Percentiles rank a stretch among this genome's conserved stretches.
These are phyloP conservation scores for Watsonalla binaria DNA, from an alignment of 2,888 invertebrate genomes.

Conservation along the genomic window DNA sequence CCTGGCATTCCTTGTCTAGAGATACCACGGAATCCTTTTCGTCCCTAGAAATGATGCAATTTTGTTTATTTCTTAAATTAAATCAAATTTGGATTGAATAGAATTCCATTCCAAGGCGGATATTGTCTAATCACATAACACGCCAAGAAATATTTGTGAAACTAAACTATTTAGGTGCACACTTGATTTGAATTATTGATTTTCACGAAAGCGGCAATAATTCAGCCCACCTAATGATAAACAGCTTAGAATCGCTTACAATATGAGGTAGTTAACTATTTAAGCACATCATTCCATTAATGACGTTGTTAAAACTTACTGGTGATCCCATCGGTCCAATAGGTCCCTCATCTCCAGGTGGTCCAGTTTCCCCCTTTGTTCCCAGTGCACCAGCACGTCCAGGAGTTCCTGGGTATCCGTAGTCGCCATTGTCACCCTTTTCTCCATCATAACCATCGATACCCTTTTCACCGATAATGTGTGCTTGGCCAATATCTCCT, in stretches of 20 bases:
- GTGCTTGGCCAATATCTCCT: conserved; percentile 70
- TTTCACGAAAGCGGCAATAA: too few species aligned
- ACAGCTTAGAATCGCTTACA: too few species aligned
- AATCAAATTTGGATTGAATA: neutral
- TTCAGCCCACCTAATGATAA: too few species aligned
- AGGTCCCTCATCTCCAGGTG: conserved; percentile 77
- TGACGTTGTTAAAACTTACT: conserved; percentile 47
- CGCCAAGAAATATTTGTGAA: too few species aligned
- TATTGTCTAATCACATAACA: too few species aligned
- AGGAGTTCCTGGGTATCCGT: conserved; percentile 77
- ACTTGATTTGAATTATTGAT: too few species aligned
- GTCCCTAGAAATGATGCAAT: conserved; percentile 44
- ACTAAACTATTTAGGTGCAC: too few species aligned
- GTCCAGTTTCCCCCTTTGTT: conserved; percentile 57
- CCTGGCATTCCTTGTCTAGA: conserved; percentile 50
- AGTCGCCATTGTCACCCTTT: conserved; percentile 76
- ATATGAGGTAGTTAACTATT: too few species aligned
- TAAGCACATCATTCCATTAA: too few species aligned
- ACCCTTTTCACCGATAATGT: conserved; percentile 61
- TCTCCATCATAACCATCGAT: conserved; percentile 55
- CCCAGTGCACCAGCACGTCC: conserved; percentile 74
- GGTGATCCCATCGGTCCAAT: conserved; percentile 76
- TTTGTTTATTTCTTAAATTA: conserved; percentile 3
- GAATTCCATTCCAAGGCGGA: too few species aligned
- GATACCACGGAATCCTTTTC: conserved; percentile 60